These are phyloP conservation scores for Microtus pennsylvanicus DNA, from an alignment of 2,113 vertebrate genomes.

Conservation along the genomic window DNA sequence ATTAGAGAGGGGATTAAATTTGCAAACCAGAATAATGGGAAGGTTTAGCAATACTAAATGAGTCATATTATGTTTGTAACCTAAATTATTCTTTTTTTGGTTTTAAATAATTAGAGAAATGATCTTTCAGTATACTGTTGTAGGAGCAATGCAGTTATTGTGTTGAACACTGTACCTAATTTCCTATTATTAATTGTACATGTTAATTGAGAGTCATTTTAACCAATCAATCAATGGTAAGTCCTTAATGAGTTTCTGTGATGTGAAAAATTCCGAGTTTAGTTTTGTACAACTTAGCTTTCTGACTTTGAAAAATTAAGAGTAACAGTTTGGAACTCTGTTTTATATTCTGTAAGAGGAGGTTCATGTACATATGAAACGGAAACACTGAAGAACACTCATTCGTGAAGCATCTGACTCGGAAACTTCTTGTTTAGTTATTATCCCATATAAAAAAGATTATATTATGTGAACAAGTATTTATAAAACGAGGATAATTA, in stretches of 20 bases:
- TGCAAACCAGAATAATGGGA: conserved; percentile 61
- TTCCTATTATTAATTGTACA: conserved; percentile 49
- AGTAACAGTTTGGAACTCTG: neutral
- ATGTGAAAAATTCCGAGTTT: conserved; percentile 8
- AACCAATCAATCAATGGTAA: conserved; percentile 32
- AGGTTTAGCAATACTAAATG: conserved; percentile 54
- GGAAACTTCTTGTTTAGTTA: neutral
- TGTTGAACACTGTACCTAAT: neutral
- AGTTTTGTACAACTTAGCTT: conserved; percentile 3
- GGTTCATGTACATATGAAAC: neutral
- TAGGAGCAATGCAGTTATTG: conserved; percentile 37
- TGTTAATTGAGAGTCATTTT: conserved; percentile 57
- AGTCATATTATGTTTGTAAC: conserved; percentile 51
- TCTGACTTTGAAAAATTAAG: conserved; percentile 29
- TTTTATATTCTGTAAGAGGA: neutral
- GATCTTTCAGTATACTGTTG: conserved; percentile 22
- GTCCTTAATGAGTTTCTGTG: conserved; percentile 3
- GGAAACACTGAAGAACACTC: neutral
- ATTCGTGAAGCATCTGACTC: conserved; percentile 9
- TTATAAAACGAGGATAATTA: neutral
- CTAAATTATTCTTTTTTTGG: conserved; percentile 52
- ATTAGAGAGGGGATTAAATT: conserved; percentile 65
- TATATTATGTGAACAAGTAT: neutral
- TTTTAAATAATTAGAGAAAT: conserved; percentile 65
- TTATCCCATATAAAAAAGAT: neutral